These are phyloP conservation scores for Cyanoramphus novaezelandiae DNA, from an alignment of 2,113 vertebrate species.

Conservation along the genomic window DNA sequence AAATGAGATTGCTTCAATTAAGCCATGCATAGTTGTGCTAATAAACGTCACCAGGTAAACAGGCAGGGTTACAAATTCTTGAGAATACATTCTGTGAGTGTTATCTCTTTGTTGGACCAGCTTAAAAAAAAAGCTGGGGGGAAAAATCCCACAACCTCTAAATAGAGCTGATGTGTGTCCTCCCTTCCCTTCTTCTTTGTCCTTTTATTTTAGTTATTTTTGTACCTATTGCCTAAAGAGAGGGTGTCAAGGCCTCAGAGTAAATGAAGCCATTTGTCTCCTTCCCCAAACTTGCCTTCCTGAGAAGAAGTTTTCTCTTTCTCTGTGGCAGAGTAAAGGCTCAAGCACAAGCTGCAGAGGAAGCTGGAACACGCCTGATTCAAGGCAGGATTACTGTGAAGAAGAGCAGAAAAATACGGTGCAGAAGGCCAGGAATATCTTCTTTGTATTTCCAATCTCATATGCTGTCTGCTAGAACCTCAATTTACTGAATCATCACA, in stretches of 20 bases:
- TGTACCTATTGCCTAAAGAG: neutral
- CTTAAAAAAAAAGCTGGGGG: neutral
- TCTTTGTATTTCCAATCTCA: neutral
- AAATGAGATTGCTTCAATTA: neutral
- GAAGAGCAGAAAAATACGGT: constrained; percentile 14
- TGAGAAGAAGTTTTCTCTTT: constrained; percentile 55
- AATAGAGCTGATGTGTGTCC: neutral
- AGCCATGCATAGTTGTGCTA: neutral
- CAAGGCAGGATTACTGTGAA: constrained; percentile 82
- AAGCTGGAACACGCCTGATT: constrained; percentile 89
- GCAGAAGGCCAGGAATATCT: neutral
- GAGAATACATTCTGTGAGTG: neutral
- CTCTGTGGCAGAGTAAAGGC: constrained; percentile 76
- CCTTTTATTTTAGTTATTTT: neutral
- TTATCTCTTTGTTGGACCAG: neutral
- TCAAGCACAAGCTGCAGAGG: constrained; percentile 83
- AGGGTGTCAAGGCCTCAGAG: neutral
- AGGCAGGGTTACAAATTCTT: neutral
- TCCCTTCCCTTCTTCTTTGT: neutral
- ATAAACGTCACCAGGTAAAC: neutral
- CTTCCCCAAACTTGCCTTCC: constrained; percentile 72
- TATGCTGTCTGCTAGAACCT: neutral
- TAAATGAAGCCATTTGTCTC: neutral
- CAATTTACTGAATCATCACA: neutral
- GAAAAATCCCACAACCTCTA: neutral